Base-by-base conservation (phyloP, 2,113 vertebrate species). In the Cyanoderma ruficeps region DNA sequence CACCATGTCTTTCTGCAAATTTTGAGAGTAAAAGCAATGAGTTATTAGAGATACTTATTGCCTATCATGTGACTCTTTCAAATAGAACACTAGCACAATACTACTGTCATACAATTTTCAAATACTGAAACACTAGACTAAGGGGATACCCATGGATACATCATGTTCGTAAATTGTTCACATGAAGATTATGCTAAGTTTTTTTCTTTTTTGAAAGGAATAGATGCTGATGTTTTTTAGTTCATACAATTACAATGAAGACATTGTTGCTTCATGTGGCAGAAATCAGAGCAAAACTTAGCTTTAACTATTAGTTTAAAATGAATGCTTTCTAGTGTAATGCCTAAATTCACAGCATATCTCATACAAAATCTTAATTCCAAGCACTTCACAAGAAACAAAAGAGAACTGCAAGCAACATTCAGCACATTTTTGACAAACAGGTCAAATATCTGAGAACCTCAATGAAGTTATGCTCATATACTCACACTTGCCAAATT, bases 31-130 rank as follows among this genome's bases (percentile, higher is more conserved):
- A 93, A 94, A 71, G 13, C 46, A 57, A 81, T 75, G 64, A 72
- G 80, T 74, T 30, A 69, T 94, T 90, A 96, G 47, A 69, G 50
- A 68, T 80, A 80, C 11, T 39, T 94, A 78, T 83, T 96, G 80
- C 69, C 57, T 96, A 42, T 96, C 91, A 85, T 79, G 70, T 95
- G 89, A 41, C 20, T 81, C n/a, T 71, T 95, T 94, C 75, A 91
- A 81, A 64, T 4, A 83, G 25, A 68, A 63, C 20, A 52, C 8
- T 55, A 55, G 4, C n/a, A n/a, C 27, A 53, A 11, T 68, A 61
- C 24, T 63, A 52, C 27, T 70, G 70, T 37, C 2, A 41, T 31
- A n/a, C 1, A 7, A 83, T 91, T 81, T 94, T 17, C 60, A 83
- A 86, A 90, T 70, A 56, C 4, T n/a, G n/a, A 60, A 87, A 76